These are phyloP conservation scores for Ciconia boyciana DNA, from an alignment of 2,113 vertebrate genomes.

Conservation along the genomic window DNA sequence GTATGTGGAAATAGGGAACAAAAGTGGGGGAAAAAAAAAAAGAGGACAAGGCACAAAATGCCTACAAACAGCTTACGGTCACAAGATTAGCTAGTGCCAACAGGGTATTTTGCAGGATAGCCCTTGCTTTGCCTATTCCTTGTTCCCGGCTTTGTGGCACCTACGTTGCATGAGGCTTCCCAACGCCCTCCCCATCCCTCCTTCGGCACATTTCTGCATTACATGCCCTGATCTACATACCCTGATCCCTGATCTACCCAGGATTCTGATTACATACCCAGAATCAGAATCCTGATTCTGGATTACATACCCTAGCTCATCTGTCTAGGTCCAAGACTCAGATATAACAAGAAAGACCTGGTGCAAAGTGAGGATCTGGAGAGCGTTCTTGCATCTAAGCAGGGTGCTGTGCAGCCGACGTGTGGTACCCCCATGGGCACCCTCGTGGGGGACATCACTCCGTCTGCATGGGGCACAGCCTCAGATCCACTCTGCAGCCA, in stretches of 20 bases:
- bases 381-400: neutral
- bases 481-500: neutral
- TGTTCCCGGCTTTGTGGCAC: neutral
- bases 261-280: too few relatives aligned
- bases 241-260: too few relatives aligned
- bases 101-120: neutral
- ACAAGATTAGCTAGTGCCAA: neutral
- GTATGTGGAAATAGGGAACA: neutral
- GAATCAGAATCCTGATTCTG: too few relatives aligned
- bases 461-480: neutral
- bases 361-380: neutral
- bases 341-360: neutral
- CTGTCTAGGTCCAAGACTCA: neutral
- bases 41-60: neutral
- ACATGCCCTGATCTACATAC: neutral
- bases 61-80: neutral
- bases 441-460: rapidly evolving
- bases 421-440: neutral
- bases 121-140: neutral
- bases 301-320: neutral
- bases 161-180: neutral
- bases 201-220: neutral
- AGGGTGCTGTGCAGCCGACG: neutral
- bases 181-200: neutral
- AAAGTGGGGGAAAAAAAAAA: neutral